Conservation (phyloP, 2,797 vertebrate genomes). For the Epinephelus malabaricus region DNA sequence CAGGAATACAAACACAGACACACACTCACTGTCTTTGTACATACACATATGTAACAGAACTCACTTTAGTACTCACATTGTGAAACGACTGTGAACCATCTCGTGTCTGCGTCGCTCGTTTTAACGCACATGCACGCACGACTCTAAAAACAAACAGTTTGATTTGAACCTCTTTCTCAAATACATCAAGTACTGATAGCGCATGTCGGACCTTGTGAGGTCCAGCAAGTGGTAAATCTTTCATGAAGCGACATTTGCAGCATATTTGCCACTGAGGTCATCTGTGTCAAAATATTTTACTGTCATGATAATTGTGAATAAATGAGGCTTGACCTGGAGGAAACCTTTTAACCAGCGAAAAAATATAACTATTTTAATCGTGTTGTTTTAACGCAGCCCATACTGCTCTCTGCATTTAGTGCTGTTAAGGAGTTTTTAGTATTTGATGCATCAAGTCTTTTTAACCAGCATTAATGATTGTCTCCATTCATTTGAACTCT, state of each 20-base stretch:
- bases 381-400: constrained; percentile 48
- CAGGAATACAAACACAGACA: constrained; percentile 58
- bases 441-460: constrained; percentile 56
- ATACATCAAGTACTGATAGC: constrained; percentile 50
- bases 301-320: constrained; percentile 61
- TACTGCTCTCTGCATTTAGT: constrained; percentile 59
- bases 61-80: constrained; percentile 76
- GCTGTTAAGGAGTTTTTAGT: constrained; percentile 54
- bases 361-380: constrained; percentile 37
- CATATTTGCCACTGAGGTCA: constrained; percentile 47
- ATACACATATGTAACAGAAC: constrained; percentile 69
- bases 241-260: constrained; percentile 31
- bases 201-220: constrained; percentile 61
- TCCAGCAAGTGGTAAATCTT: constrained; percentile 33
- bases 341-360: constrained; percentile 67
- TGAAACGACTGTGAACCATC: constrained; percentile 77
- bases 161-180: constrained; percentile 47
- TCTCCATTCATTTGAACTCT: constrained; percentile 64
- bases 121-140: constrained; percentile 64
- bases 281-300: constrained; percentile 59
- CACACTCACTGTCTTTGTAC: constrained; percentile 73
- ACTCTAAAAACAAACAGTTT: constrained; percentile 52
- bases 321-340: constrained; percentile 52
- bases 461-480: constrained; percentile 73
- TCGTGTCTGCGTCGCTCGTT: constrained; percentile 71